phyloP scores from a whole-genome alignment of 2,113 vertebrate genomes.

The Tetrax tetrax region DNA sequence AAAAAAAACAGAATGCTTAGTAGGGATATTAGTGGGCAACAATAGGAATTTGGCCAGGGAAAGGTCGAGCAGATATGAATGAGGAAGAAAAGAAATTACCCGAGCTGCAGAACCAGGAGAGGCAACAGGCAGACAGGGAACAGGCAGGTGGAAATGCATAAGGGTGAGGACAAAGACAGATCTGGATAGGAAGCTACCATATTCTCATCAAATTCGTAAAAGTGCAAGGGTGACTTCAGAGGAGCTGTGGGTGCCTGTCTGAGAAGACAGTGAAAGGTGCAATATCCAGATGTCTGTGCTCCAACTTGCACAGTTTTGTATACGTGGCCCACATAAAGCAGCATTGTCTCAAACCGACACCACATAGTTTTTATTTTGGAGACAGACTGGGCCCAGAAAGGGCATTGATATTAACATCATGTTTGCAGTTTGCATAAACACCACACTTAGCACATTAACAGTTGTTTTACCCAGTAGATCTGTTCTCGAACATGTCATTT shows the following conservation, averaged over 20 bases:
- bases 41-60: not conserved
- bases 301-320: not conserved
- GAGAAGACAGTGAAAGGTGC: not conserved
- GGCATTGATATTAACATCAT: not conserved
- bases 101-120: not conserved
- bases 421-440: not conserved
- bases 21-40: not conserved
- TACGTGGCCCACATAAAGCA: not conserved
- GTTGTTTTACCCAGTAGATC: not conserved
- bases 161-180: not conserved
- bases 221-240: not conserved
- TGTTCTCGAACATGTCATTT: not conserved
- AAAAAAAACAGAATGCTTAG: not conserved
- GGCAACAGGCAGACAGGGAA: not conserved
- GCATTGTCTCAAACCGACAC: not conserved
- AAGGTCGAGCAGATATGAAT: not conserved
- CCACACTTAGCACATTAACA: not conserved
- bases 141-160: not conserved
- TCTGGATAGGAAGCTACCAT: not conserved
- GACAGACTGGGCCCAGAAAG: not conserved
- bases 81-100: not conserved
- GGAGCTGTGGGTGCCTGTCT: rapidly evolving
- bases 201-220: not conserved
- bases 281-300: not conserved
- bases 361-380: not conserved